Conservation (phyloP, 1,140 invertebrate genomes). For the Periplaneta americana region DNA sequence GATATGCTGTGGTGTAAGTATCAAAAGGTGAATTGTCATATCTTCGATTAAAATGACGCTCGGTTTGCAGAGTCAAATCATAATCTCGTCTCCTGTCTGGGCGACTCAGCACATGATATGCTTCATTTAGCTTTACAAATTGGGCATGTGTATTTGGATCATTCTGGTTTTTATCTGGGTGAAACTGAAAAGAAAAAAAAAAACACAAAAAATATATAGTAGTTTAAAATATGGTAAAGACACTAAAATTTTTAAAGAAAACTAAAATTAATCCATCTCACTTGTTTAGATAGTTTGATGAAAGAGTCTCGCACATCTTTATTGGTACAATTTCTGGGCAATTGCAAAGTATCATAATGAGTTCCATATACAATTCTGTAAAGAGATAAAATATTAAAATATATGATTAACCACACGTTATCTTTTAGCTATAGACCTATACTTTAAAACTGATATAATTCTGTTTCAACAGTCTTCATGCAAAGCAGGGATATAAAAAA, state of each 20-base stretch:
- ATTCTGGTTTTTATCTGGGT: conserved; percentile 53
- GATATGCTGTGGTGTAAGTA: not conserved
- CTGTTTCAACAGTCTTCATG: too few relatives aligned
- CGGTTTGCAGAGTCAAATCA: conserved; percentile 33
- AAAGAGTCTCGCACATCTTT: conserved; percentile 51
- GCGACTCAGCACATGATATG: conserved; percentile 54
- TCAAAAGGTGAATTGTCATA: not conserved
- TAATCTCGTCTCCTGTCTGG: conserved; percentile 46
- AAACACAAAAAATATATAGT: not conserved
- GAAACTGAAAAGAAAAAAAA: conserved; percentile 37
- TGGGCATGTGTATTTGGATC: conserved; percentile 40
- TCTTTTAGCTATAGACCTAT: too few relatives aligned
- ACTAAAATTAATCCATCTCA: conserved; percentile 26
- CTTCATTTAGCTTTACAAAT: conserved; percentile 57
- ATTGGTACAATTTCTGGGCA: conserved; percentile 42
- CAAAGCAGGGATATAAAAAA: too few relatives aligned
- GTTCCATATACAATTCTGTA: conserved; percentile 21
- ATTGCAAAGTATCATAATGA: conserved; percentile 48
- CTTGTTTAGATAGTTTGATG: conserved; percentile 49
- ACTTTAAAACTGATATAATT: too few relatives aligned
- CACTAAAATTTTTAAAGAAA: too few relatives aligned
- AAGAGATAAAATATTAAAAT: not conserved
- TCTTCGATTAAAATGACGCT: not conserved
- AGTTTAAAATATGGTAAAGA: too few relatives aligned
- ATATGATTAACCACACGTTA: not conserved